These are phyloP conservation scores for Gasterosteus aculeatus DNA, from an alignment of 2,113 vertebrate genomes.

Conservation along the genomic window DNA sequence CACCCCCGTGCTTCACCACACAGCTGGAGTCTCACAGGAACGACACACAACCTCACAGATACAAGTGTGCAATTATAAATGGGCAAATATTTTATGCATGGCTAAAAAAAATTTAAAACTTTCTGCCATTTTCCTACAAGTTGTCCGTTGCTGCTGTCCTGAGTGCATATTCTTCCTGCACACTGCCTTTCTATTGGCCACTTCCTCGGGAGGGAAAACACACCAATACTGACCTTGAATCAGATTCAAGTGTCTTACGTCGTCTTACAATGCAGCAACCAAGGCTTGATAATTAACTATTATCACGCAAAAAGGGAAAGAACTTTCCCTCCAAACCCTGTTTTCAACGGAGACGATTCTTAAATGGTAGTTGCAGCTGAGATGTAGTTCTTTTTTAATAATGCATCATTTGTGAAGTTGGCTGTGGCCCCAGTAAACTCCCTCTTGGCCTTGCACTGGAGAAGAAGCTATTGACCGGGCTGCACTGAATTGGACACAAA, in stretches of 20 bases:
- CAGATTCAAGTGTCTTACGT: constrained; percentile 15
- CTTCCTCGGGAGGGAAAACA: constrained; percentile 20
- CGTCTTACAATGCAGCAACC: neutral
- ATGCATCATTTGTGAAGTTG: constrained; percentile 33
- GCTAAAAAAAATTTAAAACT: neutral
- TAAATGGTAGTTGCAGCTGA: constrained; percentile 8
- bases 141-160: neutral
- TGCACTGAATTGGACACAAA: constrained; percentile 70
- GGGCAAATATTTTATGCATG: neutral
- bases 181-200: constrained; percentile 11
- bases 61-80: constrained; percentile 58
- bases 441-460: constrained; percentile 49
- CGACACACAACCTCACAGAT: constrained; percentile 36
- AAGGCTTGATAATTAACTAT: neutral
- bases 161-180: neutral
- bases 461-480: constrained; percentile 59
- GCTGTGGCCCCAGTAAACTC: constrained; percentile 26
- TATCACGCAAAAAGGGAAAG: neutral
- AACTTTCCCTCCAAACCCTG: constrained; percentile 8
- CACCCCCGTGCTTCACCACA: constrained; percentile 51
- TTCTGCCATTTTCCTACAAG: too few relatives aligned
- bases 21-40: constrained; percentile 59
- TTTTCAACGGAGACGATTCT: constrained; percentile 23
- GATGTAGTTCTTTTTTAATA: constrained; percentile 32
- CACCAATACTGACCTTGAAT: constrained; percentile 35